A percentile compares a stretch with the other conserved stretches of the same genome.
Evolutionary conservation across 23 tunicate species (phyloP).

Genomic region (Trididemnum nubilum): DNA sequence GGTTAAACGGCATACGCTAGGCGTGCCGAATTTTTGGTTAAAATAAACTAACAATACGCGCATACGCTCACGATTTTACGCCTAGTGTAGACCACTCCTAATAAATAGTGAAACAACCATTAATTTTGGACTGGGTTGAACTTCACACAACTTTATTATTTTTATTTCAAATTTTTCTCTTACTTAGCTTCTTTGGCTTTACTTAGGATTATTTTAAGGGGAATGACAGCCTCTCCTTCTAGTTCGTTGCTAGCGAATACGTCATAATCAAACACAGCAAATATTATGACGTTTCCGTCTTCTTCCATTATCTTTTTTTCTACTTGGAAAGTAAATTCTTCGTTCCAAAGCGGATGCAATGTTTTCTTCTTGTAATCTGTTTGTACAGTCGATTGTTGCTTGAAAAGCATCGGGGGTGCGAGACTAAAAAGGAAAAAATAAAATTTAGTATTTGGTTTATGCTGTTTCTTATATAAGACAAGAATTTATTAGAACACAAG

Average conservation of each 20-base stretch:
- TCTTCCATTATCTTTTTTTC: not conserved
- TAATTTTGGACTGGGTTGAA: too few species aligned
- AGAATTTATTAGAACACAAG: too few species aligned
- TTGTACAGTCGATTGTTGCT: conserved; percentile 19
- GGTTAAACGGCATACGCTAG: too few species aligned
- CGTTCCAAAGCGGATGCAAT: conserved; percentile 60
- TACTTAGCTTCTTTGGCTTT: not conserved
- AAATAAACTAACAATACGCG: too few species aligned
- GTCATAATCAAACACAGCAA: conserved; percentile 71
- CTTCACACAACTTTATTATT: too few species aligned
- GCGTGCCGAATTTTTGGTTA: too few species aligned
- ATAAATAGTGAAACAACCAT: too few species aligned
- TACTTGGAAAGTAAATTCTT: conserved; percentile 50
- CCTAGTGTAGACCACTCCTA: too few species aligned
- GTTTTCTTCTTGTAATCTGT: conserved; percentile 60
- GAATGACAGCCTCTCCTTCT: conserved; percentile 82
- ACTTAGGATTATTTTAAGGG: conserved; percentile 25
- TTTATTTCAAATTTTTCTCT: too few species aligned
- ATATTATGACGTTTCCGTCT: conserved; percentile 45
- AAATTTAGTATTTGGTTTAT: not conserved
- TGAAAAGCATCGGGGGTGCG: conserved; percentile 53
- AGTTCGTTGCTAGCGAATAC: conserved; percentile 57
- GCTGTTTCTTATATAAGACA: too few species aligned
- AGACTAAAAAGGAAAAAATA: conserved; percentile 36
- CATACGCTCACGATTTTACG: too few species aligned